phyloP scores from a whole-genome alignment of 1,140 invertebrate species.

The Saccostrea cuccullata region DNA sequence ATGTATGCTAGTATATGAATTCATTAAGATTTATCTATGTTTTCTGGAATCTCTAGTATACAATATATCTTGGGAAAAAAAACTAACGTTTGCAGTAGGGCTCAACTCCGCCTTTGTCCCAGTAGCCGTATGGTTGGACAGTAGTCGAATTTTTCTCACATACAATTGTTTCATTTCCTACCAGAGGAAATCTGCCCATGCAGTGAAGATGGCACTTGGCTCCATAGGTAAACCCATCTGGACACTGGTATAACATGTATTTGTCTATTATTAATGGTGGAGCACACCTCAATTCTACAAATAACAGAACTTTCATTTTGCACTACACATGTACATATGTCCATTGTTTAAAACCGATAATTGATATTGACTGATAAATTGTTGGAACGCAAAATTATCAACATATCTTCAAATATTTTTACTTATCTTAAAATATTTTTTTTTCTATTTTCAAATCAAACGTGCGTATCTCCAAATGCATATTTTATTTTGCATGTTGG shows the following conservation, averaged over 20 bases:
- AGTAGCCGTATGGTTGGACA: neutral
- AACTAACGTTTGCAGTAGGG: neutral
- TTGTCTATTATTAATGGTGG: constrained; percentile 37
- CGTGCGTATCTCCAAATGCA: too few species aligned
- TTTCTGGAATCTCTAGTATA: neutral
- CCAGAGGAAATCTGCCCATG: constrained; percentile 43
- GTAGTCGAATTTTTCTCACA: constrained; percentile 38
- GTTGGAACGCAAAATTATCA: too few species aligned
- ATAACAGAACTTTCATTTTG: too few species aligned
- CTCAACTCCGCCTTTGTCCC: neutral
- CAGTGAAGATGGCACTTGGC: constrained; percentile 35
- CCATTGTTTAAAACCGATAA: too few species aligned
- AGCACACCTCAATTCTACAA: constrained; percentile 38
- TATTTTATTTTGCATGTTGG: too few species aligned
- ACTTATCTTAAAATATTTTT: too few species aligned
- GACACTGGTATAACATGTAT: constrained; percentile 39
- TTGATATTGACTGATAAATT: too few species aligned
- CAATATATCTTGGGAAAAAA: neutral
- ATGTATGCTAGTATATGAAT: too few species aligned
- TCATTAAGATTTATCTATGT: neutral
- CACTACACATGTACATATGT: too few species aligned
- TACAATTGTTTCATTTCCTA: constrained; percentile 46
- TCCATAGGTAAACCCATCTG: constrained; percentile 44
- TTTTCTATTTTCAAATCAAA: too few species aligned
- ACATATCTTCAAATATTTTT: too few species aligned